phyloP scores from a whole-genome alignment of 1,140 invertebrate species.

The Bilobella aurantiaca region DNA sequence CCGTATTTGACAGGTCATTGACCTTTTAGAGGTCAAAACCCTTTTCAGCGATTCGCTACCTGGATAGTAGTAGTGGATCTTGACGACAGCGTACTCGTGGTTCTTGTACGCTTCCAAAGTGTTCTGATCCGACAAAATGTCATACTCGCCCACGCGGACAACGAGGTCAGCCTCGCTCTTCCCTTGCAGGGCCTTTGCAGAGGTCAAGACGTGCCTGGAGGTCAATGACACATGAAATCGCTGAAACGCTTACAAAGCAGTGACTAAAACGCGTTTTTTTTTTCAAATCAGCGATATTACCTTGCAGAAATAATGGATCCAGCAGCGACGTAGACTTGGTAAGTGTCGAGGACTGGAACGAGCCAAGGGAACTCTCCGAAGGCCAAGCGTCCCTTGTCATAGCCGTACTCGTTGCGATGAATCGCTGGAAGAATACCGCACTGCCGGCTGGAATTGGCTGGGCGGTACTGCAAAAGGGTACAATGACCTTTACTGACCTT shows the following conservation, averaged over 20 bases:
- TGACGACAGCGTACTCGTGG: conserved; percentile 25
- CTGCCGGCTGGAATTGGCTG: conserved; percentile 22
- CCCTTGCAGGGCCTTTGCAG: conserved; percentile 22
- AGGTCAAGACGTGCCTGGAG: conserved; percentile 28
- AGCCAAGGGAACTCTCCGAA: conserved; percentile 33
- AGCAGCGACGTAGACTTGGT: conserved; percentile 22
- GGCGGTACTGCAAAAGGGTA: conserved; percentile 23
- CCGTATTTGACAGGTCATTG: no score
- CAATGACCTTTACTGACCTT: neutral
- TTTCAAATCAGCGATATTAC: no score
- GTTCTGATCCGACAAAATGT: conserved; percentile 27
- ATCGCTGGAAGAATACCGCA: conserved; percentile 29
- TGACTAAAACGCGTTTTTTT: no score
- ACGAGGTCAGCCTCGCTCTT: conserved; percentile 12
- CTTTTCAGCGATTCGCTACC: conserved; percentile 15
- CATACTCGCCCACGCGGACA: conserved; percentile 30
- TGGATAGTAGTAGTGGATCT: conserved; percentile 27
- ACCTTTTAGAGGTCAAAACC: neutral
- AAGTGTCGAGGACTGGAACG: conserved; percentile 25
- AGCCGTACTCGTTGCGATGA: conserved; percentile 24
- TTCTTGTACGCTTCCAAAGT: conserved; percentile 30
- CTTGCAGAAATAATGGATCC: conserved; percentile 24
- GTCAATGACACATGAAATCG: no score
- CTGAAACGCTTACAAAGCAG: no score
- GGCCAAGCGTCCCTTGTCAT: conserved; percentile 15